Base-by-base conservation (phyloP, 1,140 invertebrate species). In the Sycophila sp. region DNA sequence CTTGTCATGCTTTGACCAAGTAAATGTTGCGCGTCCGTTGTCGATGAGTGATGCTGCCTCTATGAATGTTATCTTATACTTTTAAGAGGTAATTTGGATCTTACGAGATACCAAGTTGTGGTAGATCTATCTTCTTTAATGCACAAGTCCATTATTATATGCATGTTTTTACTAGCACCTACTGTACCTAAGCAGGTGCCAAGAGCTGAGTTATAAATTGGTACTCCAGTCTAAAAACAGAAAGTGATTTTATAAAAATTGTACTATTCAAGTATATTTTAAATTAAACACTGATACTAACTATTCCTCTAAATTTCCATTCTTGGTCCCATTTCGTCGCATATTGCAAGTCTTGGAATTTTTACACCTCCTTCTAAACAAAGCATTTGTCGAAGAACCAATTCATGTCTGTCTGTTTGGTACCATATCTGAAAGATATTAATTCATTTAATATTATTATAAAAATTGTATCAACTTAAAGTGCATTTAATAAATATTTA, bases 281-380 rank as follows among this genome's bases (percentile, higher is more conserved):
- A 11, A 11, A 24, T 38, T 53, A 62, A 36, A n/a, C n/a, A n/a
- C n/a, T 38, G 7, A 34, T 71, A 87, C 84, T 86, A 83, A 93
- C 93, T 63, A 87, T 83, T 63, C 88, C 88, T 74, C 91, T 92
- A 76, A 94, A 90, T 63, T 90, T 91, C 96, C 96, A 98, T 73
- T 95, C 93, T 84, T 98, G 96, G 92, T 89, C 94, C 92, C 88
- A 95, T 93, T 82, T 97, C 95, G 81, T 97, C 95, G 79, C 97
- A 98, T 85, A 98, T 98, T 64, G 91, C 91, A 8, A 98, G 84
- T 53, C 90, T 86, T 0, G 94, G 93, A 47, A 80, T 76, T 34
- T 88, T 84, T 40, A 89, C 87, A 2, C 85, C 87, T 3, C 93
- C 91, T 85, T 98, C 95, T 64, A 98, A 78, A 80, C 97, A 98